Evolutionary conservation across 2,888 invertebrate species (phyloP), one percentile per base, ranked within the genome.

Genomic region (Mayetiola destructor): DNA sequence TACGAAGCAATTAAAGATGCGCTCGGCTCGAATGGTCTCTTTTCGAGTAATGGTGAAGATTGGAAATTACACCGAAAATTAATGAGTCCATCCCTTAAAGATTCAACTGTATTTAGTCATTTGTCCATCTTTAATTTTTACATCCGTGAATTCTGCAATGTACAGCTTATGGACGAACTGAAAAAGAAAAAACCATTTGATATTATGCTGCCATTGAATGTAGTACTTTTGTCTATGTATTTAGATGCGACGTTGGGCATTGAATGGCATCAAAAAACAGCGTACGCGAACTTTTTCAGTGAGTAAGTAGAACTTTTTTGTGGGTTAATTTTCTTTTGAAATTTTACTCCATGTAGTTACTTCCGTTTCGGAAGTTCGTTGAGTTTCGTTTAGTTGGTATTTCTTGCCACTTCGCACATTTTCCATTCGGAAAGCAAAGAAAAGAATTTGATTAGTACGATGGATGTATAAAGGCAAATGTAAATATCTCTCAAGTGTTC

Each of bases 291-390:
- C 27, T 48, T 48, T 27, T 48, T 48, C 27, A 27, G n/a, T 27
- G 48, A 48, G 48, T 48, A 48, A 48, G 48, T 48, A 48, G n/a
- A n/a, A n/a, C n/a, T n/a, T n/a, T 48, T 48, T 48, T 48, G 39
- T 48, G n/a, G n/a, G 48, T 48, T 48, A n/a, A 27, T 23, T 4
- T 48, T 20, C 23, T 39, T 16, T 16, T 18, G 20, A 39, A 3
- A n/a, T 40, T 40, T 21, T 21, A 12, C n/a, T 40, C 2, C 21
- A n/a, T n/a, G n/a, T n/a, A n/a, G n/a, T n/a, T n/a, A n/a, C n/a
- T n/a, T n/a, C n/a, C n/a, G n/a, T n/a, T n/a, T n/a, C n/a, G n/a
- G n/a, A n/a, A n/a, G n/a, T n/a, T n/a, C n/a, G n/a, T n/a, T n/a
- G n/a, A n/a, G n/a, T n/a, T n/a, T n/a, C n/a, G n/a, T n/a, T n/a